Evolutionary conservation across 2,797 vertebrate species (phyloP).

Genomic region (Arctocebus calabarensis): DNA sequence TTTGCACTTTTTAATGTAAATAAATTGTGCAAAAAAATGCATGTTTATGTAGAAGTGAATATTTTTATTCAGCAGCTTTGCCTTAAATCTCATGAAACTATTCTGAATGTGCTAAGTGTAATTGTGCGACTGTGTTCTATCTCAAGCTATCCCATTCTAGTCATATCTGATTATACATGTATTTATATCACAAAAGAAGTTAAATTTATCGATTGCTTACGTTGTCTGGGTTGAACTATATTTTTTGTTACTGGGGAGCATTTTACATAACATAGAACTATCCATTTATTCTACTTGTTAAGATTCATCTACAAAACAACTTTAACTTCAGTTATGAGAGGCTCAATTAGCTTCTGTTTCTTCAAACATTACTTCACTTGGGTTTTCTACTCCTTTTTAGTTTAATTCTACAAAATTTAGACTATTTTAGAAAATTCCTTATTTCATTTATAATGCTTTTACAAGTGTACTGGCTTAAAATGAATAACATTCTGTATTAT

Average conservation of each 20-base stretch:
- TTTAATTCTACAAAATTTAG: background rate
- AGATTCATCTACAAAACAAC: background rate
- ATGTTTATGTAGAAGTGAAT: background rate
- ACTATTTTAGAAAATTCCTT: background rate
- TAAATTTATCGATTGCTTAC: background rate
- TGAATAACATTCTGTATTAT: background rate
- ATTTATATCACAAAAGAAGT: background rate
- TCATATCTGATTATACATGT: background rate
- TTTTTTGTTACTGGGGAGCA: background rate
- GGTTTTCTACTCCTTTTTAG: background rate
- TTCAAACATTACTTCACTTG: background rate
- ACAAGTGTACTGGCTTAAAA: background rate
- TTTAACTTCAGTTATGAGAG: background rate
- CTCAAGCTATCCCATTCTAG: background rate
- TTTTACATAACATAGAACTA: background rate
- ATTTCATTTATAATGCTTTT: background rate
- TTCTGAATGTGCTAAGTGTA: background rate
- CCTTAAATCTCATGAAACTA: background rate
- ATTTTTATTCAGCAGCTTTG: background rate
- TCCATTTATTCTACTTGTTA: background rate
- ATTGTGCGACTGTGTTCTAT: background rate
- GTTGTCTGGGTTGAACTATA: background rate
- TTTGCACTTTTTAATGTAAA: background rate
- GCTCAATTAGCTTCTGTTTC: background rate
- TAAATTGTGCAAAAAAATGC: background rate